Conservation (phyloP, 2,113 vertebrate genomes). For the Sphaerodactylus townsendi region DNA sequence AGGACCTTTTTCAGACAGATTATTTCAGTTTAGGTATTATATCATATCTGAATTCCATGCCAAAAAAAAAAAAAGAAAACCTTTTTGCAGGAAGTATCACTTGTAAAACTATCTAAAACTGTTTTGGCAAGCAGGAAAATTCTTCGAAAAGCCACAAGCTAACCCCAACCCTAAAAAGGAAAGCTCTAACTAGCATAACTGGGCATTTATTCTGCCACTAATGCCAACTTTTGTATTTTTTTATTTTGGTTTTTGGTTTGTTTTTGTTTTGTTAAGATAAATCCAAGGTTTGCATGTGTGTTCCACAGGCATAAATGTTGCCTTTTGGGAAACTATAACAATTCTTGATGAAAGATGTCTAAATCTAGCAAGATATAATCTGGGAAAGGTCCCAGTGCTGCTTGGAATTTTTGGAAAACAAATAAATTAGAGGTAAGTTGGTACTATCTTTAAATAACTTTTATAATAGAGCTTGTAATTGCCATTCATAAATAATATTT, state of each 20-base stretch:
- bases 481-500: slow-evolving; percentile 1
- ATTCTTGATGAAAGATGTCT: neutral
- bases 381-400: neutral
- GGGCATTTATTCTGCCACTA: neutral
- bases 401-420: neutral
- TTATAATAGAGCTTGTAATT: slow-evolving; percentile 4
- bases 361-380: slow-evolving; percentile 1
- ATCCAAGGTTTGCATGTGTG: neutral
- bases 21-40: too few species aligned
- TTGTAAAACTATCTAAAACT: neutral
- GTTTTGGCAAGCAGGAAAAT: neutral
- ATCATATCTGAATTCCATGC: too few species aligned
- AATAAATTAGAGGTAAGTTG: neutral
- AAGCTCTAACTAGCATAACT: neutral
- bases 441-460: neutral
- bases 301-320: neutral
- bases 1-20: too few species aligned
- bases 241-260: neutral
- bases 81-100: neutral
- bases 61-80: too few species aligned
- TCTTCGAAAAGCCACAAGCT: neutral
- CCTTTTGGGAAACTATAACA: neutral
- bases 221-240: neutral
- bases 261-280: neutral
- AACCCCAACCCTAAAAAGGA: neutral